Base-by-base conservation (phyloP, 1,140 invertebrate genomes). In the Drosophila pallidifrons region DNA sequence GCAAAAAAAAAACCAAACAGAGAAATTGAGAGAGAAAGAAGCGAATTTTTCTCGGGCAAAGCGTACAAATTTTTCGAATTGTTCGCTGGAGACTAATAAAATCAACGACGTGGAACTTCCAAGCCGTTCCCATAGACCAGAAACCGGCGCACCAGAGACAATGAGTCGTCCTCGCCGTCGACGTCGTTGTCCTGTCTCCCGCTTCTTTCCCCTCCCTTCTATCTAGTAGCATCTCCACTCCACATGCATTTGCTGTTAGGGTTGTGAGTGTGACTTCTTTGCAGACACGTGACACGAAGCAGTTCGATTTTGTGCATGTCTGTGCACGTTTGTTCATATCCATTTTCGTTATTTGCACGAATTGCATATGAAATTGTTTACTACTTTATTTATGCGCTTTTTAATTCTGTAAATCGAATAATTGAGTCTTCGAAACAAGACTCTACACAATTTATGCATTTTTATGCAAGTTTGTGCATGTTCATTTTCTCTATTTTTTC, bases 51-150 rank as follows among this genome's bases (percentile, higher is more conserved):
- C 73, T 83, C 60, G 81, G 81, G 69, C 77, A 74, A 68, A 77
- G 81, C 81, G 80, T 75, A 88, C 90, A 91, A 91, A 91, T 91
- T 91, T 90, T 85, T 85, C 73, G 83, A 91, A 92, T 92, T 92
- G 91, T 92, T 91, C 91, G 91, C 91, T 89, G 60, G 91, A 92
- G 91, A 92, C 91, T 91, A 92, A 92, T 92, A 92, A 92, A 92
- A 92, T 91, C 91, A 92, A 92, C 91, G 91, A 91, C 75, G 91
- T 89, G 91, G 91, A 92, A 92, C 91, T 92, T 79, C 45, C 79
- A 90, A 91, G 85, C 89, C 86, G 83, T 87, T 87, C 83, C 83
- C 81, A 88, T 88, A 87, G 85, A 89, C 83, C 71, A 71, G 55
- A 46, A 55, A 47, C 20, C 60, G 38, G 55, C 55, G 57, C 47